Base-by-base conservation (phyloP, 2,797 vertebrate genomes). In the Ptychadena robeensis region DNA sequence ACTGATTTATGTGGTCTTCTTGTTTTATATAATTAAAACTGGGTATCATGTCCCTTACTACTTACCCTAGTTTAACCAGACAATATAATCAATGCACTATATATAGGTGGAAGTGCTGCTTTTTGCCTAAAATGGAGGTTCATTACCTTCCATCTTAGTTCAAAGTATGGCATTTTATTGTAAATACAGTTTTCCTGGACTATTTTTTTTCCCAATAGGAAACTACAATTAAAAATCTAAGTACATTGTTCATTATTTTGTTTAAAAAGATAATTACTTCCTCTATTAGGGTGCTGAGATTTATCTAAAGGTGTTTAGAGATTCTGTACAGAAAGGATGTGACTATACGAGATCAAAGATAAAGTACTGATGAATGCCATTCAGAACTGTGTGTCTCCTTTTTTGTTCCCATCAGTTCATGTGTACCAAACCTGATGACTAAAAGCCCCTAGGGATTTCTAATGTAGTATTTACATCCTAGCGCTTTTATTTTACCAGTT, bases 251-350 rank as follows among this genome's bases (percentile, higher is more conserved):
- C 18, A 73, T 18, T 34, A 18, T 59, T 67, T 66, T 27, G 31
- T 73, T 65, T 73, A 63, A 10, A 32, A 53, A 34, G 25, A 65
- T 22, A 57, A 9, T 74, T 27, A 68, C 63, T 69, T 69, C 22
- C 48, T 75, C 59, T 63, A 6, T 18, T 59, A 15, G 18, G 12
- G 18, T 40, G 27, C 32, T 75, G 63, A 67, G 70, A 25, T 67
- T 73, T 74, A 59, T 66, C 73, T 27, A 31, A 38, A 48, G 30
- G 53, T 75, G 72, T 75, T 75, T 57, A 69, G 35, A 69, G 28
- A 69, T 30, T 64, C 25, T 48, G 7, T 81, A 68, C 35, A 80
- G 59, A 64, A 70, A 67, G 57, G 63, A 63, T 38, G 10, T 31
- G 44, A 37, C 32, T 74, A 30, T 12, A 30, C 8, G 12, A 65